Evolutionary conservation across 2,797 vertebrate species (phyloP), one percentile per base, ranked within the genome.

Genomic region (Chiloscyllium punctatum): DNA sequence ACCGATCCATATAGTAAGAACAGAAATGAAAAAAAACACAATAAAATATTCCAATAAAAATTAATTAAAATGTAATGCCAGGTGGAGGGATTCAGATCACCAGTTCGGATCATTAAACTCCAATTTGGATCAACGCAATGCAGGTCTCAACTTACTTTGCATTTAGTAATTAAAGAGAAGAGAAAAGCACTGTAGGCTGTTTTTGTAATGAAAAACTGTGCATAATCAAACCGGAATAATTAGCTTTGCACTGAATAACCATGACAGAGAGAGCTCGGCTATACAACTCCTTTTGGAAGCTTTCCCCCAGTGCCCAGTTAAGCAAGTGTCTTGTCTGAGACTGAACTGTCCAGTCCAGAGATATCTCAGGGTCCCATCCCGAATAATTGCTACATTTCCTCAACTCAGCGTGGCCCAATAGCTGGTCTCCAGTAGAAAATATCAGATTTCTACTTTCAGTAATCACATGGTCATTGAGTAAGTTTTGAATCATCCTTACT

Each of bases 31-130:
- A 27, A 88, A 57, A 27, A 53, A 5, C 87, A 18, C 9, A 33
- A 7, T 18, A n/a, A 90, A 62, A 33, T n/a, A 33, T 90, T 62
- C 53, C 87, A n/a, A 57, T n/a, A 66, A 88, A 57, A 88, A 42
- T 21, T 25, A 53, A 57, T 90, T 90, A n/a, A 66, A 62, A n/a
- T 62, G 30, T 62, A 4, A 53, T 3, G 87, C 53, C n/a, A 66
- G 90, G 90, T 25, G 62, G 6, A 68, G 21, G n/a, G 62, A 69
- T 69, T 92, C 57, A 42, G 62, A 42, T 69, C 87, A 62, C 51
- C 53, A 62, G 53, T 84, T 48, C 48, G 82, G 82, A 84, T 88
- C 62, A 37, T 92, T 92, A 92, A 92, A 68, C 62, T 92, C 33
- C 90, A 68, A 92, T 42, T 23, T 92, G 53, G 87, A 18, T 62